Evolutionary conservation across 2,797 vertebrate species (phyloP), one percentile per base, ranked within the genome.

Genomic region (Cyprinodon diabolis): DNA sequence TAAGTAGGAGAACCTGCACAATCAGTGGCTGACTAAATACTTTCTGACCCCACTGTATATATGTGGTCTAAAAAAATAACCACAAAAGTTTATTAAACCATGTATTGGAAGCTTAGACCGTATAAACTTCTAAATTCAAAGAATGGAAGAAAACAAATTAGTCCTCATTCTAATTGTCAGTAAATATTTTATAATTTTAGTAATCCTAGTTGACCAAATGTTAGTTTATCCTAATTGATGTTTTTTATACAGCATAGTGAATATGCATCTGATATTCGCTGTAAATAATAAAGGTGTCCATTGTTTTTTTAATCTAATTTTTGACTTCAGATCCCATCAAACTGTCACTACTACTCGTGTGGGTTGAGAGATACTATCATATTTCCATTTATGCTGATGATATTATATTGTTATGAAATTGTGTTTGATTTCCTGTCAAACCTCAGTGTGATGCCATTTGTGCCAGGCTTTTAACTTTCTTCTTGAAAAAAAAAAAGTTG

Each of bases 321-420:
- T 60, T 4, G 30, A 35, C 57, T 30, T 37, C 8, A 60, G 60
- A 63, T n/a, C 35, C 60, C 11, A 40, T 62, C 40, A 2, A 13
- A 40, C 14, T 30, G 1, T 14, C 58, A 13, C 57, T 10, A 0
- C 76, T 58, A 0, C 47, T 12, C 11, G 47, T 72, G 69, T n/a
- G 14, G 69, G 63, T 78, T 72, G 8, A 35, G 17, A 84, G 86
- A 88, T 71, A 1, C 4, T 5, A 69, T 84, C 80, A 1, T 62
- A 73, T 83, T 86, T 90, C 87, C 85, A 70, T 71, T 48, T 63
- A 43, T 60, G 67, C 35, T 23, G 77, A 56, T 77, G 67, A 76
- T 84, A 81, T 79, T 83, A 70, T 72, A n/a, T 47, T 47, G 51
- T 86, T 75, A 80, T 81, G 85, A 87, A 83, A 88, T 66, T 69